These are phyloP conservation scores for Malthinus flaveolus DNA, from an alignment of 2,888 invertebrate species.

Conservation along the genomic window DNA sequence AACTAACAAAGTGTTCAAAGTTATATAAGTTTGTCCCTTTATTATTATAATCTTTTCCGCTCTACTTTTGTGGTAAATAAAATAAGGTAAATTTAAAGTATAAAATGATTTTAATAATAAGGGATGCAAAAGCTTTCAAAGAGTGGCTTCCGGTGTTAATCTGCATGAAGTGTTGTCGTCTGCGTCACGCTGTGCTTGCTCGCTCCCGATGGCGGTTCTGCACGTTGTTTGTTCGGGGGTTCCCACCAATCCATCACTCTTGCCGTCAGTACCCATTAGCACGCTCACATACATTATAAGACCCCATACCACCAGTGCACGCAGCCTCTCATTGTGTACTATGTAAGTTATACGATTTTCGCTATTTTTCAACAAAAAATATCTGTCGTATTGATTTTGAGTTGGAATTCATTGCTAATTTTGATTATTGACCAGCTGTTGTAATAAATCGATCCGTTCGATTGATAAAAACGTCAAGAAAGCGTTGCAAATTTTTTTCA, in stretches of 20 bases:
- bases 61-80: too few species aligned
- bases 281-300: conserved; percentile 54
- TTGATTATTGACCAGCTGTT: too few species aligned
- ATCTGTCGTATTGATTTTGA: conserved; percentile 2
- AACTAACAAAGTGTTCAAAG: conserved; percentile 17
- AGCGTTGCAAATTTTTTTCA: too few species aligned
- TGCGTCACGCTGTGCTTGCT: conserved; percentile 43
- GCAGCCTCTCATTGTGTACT: conserved; percentile 23
- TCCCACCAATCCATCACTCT: conserved; percentile 62
- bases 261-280: conserved; percentile 67
- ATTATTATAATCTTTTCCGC: too few species aligned
- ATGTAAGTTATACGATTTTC: conserved; percentile 6
- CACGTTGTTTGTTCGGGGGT: conserved; percentile 50
- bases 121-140: conserved; percentile 39
- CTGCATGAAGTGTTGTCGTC: conserved; percentile 46
- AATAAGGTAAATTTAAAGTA: conserved; percentile 10
- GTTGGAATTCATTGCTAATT: too few species aligned
- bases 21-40: neutral
- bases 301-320: conserved; percentile 26
- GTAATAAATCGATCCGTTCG: too few species aligned
- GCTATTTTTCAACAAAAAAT: conserved; percentile 3
- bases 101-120: conserved; percentile 28
- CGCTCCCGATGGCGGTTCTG: conserved; percentile 47
- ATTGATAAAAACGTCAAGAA: too few species aligned
- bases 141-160: conserved; percentile 48